Base-by-base conservation (phyloP, 2,888 invertebrate species). In the Plagodis pulveraria region DNA sequence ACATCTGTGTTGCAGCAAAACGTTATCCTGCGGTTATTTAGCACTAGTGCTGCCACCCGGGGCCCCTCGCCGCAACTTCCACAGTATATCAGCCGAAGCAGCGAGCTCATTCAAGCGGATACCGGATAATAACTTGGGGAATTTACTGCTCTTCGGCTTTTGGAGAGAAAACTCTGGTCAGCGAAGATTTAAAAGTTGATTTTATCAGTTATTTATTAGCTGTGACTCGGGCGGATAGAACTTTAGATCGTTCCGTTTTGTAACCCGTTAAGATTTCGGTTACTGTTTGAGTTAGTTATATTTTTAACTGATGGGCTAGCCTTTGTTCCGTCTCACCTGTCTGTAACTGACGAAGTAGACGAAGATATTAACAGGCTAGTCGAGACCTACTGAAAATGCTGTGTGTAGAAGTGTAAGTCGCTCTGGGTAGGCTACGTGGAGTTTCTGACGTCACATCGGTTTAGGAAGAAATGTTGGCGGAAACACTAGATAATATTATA, bases 121-220 rank as follows among this genome's bases (percentile, higher is more conserved):
- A 63, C 56, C 62, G 65, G 71, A 70, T 71, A 69, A 70, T 72
- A 69, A 70, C 60, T 64, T 61, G 52, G 51, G 61, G 51, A 63
- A 69, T 69, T 69, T 62, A 65, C 50, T 58, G 53, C 42, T 57
- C 41, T 43, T 61, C 56, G 50, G 36, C 42, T 40, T 34, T 43
- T 36, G n/a, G 38, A 36, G 55, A 53, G 59, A 54, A 54, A 58
- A 57, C 43, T 38, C 55, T 41, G 48, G 33, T 51, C 50, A 46
- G 54, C 36, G 11, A 51, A 44, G 52, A 52, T 52, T 52, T 52
- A 57, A 48, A 52, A 9, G 49, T 48, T 35, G 47, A 48, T 52
- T 51, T 49, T 62, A 53, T 50, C 56, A 33, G 54, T 47, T 57
- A 61, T 59, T 63, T 66, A 62, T 55, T 57, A 47, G 48, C 50